These are phyloP conservation scores for Dissostichus mawsoni DNA, from an alignment of 2,113 vertebrate species.

Conservation along the genomic window DNA sequence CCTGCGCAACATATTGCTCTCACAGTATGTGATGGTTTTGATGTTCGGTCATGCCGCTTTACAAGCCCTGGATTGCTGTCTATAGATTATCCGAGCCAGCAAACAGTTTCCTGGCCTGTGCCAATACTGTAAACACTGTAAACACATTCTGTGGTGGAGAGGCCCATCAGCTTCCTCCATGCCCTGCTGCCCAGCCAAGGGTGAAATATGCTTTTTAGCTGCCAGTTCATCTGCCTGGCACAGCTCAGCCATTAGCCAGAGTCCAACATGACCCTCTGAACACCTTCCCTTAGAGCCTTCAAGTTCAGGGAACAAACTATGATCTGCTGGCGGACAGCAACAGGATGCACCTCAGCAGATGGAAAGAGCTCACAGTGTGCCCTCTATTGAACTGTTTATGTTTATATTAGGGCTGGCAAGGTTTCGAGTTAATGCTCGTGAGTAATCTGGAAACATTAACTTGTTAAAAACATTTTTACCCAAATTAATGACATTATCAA, in stretches of 20 bases:
- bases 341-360: background rate
- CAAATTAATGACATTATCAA: too few species aligned
- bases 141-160: background rate
- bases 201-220: background rate
- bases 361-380: background rate
- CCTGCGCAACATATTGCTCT: background rate
- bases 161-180: background rate
- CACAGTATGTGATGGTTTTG: background rate
- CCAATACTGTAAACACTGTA: background rate
- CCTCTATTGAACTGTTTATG: too few species aligned
- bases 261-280: background rate
- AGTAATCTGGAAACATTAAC: too few species aligned
- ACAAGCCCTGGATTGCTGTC: background rate
- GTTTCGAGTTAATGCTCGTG: too few species aligned
- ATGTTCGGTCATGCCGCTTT: slow-evolving; percentile 10
- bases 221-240: background rate
- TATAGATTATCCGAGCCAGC: background rate
- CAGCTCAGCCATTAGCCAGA: background rate
- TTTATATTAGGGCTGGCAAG: too few species aligned
- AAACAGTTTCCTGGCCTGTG: background rate
- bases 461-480: too few species aligned
- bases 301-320: background rate
- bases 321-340: background rate
- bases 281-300: background rate
- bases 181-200: background rate